Conservation (phyloP, 2,113 vertebrate species). For the Conger conger region DNA sequence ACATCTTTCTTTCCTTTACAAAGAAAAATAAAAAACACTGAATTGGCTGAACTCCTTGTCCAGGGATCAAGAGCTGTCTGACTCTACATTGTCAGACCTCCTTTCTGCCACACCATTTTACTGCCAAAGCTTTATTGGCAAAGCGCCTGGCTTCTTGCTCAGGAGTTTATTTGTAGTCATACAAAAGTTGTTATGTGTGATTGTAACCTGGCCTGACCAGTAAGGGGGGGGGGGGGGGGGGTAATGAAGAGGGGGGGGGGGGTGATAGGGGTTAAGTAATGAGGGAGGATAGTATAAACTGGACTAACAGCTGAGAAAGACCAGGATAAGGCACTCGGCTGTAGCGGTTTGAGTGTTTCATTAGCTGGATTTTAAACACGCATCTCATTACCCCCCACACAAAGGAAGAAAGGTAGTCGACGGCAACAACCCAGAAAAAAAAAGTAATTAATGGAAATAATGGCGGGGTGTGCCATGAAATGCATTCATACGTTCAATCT, state of each 20-base stretch:
- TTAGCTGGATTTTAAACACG: constrained; percentile 18
- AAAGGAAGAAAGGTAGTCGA: constrained; percentile 5
- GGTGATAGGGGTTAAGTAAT: not conserved
- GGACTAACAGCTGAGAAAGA: no score
- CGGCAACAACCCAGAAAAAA: not conserved
- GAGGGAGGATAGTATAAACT: not conserved
- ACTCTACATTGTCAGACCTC: not conserved
- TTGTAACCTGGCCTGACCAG: not conserved
- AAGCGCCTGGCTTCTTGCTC: not conserved
- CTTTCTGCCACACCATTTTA: not conserved
- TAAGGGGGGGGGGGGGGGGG: not conserved
- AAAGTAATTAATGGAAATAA: constrained; percentile 11
- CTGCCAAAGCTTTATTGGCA: no score
- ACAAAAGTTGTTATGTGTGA: not conserved
- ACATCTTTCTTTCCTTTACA: not conserved
- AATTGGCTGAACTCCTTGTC: constrained; percentile 7
- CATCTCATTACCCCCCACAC: constrained; percentile 4
- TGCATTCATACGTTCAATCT: not conserved
- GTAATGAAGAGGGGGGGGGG: not conserved
- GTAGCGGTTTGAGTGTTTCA: not conserved
- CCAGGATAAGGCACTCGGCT: not conserved
- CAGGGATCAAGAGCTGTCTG: constrained; percentile 4
- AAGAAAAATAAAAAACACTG: not conserved
- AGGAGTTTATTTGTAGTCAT: not conserved
- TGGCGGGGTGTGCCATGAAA: not conserved